Evolutionary conservation across 2,888 invertebrate genomes (phyloP).

Genomic region (Bursaphelenchus okinawaensis): DNA sequence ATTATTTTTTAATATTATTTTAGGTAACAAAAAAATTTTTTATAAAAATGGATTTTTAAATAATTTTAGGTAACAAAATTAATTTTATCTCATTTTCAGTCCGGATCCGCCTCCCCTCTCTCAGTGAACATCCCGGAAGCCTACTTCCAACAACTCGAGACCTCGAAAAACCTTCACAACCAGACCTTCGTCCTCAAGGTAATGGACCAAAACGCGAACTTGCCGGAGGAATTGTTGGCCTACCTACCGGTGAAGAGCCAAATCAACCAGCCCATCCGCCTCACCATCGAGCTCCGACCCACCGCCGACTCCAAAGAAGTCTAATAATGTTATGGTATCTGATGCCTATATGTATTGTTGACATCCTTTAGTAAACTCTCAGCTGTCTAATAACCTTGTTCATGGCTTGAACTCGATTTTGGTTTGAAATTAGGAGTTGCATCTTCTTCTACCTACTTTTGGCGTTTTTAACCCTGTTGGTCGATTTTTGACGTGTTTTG

Average conservation of each 20-base stretch:
- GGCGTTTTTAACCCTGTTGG: too few relatives aligned
- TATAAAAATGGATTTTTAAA: not conserved
- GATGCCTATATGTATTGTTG: too few relatives aligned
- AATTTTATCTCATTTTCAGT: conserved; percentile 32
- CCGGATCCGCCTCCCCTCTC: conserved; percentile 45
- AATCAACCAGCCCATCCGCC: conserved; percentile 28
- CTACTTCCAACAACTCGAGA: conserved; percentile 26
- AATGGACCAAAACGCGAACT: conserved; percentile 11
- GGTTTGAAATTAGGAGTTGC: too few relatives aligned
- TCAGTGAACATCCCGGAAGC: conserved; percentile 46
- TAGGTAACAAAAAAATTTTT: too few relatives aligned
- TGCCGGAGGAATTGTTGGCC: conserved; percentile 39
- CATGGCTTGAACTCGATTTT: too few relatives aligned
- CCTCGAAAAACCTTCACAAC: conserved; percentile 29
- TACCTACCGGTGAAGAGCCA: conserved; percentile 35
- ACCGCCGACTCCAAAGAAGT: conserved; percentile 18
- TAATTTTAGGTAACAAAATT: not conserved
- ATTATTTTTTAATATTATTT: too few relatives aligned
- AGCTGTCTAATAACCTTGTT: too few relatives aligned
- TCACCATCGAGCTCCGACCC: conserved; percentile 45
- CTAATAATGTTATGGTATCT: too few relatives aligned
- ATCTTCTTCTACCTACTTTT: too few relatives aligned
- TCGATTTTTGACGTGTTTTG: too few relatives aligned
- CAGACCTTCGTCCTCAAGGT: conserved; percentile 42
- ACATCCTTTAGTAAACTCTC: too few relatives aligned